These are phyloP conservation scores for Globodera rostochiensis DNA, from an alignment of 1,140 invertebrate species.

Conservation along the genomic window DNA sequence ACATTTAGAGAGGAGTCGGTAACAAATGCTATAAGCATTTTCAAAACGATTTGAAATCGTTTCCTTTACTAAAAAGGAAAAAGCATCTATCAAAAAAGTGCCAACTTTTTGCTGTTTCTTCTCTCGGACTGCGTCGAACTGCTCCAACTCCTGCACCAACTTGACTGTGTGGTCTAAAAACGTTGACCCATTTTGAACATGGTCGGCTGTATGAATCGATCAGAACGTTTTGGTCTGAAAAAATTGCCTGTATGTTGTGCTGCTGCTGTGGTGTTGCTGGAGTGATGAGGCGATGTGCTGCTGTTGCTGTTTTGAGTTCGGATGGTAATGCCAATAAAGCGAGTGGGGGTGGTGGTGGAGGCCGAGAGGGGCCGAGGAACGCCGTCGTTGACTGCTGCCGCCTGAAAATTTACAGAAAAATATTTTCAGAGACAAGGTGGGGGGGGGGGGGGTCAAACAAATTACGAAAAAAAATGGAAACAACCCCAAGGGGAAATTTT, in stretches of 20 bases:
- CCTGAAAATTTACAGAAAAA: neutral
- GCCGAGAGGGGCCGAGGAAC: conserved; percentile 5
- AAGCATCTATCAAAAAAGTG: too few relatives aligned
- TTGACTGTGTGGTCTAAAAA: neutral
- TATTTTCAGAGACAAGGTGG: too few relatives aligned
- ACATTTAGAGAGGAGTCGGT: too few relatives aligned
- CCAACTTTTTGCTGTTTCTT: neutral
- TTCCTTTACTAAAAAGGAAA: too few relatives aligned
- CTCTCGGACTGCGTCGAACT: neutral
- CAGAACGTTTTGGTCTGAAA: too few relatives aligned
- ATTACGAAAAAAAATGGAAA: too few relatives aligned
- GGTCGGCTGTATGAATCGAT: too few relatives aligned
- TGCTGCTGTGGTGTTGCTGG: neutral
- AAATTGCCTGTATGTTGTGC: conserved; percentile 6
- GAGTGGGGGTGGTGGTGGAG: conserved; percentile 5
- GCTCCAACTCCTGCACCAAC: neutral
- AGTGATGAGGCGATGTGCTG: neutral
- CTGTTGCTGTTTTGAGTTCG: neutral
- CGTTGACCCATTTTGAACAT: neutral
- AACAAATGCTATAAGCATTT: too few relatives aligned
- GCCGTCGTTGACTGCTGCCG: conserved; percentile 17
- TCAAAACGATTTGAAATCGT: too few relatives aligned
- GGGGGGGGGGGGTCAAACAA: too few relatives aligned
- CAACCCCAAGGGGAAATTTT: too few relatives aligned
- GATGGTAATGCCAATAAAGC: neutral